Evolutionary conservation across 2,113 vertebrate species (phyloP).

Genomic region (Rhea pennata): DNA sequence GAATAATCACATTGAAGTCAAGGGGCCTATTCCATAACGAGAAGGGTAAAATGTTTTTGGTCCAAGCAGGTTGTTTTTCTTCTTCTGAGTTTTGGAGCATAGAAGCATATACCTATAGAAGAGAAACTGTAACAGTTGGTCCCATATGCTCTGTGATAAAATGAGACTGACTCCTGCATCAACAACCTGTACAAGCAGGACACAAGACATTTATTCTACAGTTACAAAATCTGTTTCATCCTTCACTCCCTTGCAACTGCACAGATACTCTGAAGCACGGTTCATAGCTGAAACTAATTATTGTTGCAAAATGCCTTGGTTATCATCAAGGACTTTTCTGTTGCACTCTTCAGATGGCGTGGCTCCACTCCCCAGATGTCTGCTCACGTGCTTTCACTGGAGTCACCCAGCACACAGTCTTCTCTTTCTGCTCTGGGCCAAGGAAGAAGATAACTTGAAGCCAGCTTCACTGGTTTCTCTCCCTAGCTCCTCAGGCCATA

Average conservation of each 20-base stretch:
- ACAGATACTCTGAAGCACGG: background rate
- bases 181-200: rapidly evolving
- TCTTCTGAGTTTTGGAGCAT: background rate
- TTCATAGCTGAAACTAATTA: background rate
- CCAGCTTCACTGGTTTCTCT: background rate
- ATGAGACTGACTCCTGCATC: background rate
- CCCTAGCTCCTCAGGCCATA: background rate
- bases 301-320: conserved; percentile 33
- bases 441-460: background rate
- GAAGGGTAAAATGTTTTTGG: background rate
- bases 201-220: background rate
- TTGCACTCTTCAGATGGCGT: background rate
- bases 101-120: background rate
- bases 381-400: background rate
- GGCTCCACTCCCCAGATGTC: background rate
- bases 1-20: background rate
- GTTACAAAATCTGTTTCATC: background rate
- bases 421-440: background rate
- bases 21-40: background rate
- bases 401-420: rapidly evolving
- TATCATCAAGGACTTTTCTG: conserved; percentile 1
- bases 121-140: background rate
- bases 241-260: background rate
- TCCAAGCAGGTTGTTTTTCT: background rate
- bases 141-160: background rate